phyloP scores from a whole-genome alignment of 92 coral and sea anemone species.

The Hydrozoanthus gracilis region DNA sequence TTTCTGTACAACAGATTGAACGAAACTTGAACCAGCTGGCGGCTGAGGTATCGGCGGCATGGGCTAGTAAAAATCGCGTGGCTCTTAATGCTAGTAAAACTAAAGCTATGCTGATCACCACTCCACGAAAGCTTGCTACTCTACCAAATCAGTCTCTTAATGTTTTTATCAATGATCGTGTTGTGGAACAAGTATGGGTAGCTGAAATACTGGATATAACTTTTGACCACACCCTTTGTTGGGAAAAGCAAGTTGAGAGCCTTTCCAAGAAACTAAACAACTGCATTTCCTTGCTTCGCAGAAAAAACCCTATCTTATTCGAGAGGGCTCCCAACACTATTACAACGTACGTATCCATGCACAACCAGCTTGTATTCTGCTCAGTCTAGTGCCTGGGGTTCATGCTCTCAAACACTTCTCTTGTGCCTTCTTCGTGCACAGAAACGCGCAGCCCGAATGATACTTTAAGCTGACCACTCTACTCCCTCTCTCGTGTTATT shows the following conservation, averaged over 20 bases:
- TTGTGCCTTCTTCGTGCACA: background rate
- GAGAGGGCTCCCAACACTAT: background rate
- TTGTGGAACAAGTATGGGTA: background rate
- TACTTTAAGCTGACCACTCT: background rate
- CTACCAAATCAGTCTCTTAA: conserved; percentile 24
- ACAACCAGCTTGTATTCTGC: background rate
- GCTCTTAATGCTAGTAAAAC: conserved; percentile 10
- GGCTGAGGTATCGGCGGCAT: conserved; percentile 33
- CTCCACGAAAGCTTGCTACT: conserved; percentile 33
- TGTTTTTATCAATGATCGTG: background rate
- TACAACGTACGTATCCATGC: background rate
- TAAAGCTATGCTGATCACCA: conserved; percentile 29
- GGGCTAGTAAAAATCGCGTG: conserved; percentile 55
- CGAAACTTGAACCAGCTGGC: conserved; percentile 43
- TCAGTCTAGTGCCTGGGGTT: background rate
- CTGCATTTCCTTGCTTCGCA: background rate
- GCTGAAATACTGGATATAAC: background rate
- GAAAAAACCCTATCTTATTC: background rate
- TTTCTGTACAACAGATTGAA: conserved; percentile 21
- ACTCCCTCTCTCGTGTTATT: background rate
- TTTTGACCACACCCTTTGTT: background rate
- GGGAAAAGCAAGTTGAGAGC: background rate
- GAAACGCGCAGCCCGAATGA: background rate
- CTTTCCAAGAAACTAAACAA: background rate
- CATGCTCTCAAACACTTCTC: background rate